Evolutionary conservation across 2,797 vertebrate genomes (phyloP).

Genomic region (Otolemur crassicaudatus): DNA sequence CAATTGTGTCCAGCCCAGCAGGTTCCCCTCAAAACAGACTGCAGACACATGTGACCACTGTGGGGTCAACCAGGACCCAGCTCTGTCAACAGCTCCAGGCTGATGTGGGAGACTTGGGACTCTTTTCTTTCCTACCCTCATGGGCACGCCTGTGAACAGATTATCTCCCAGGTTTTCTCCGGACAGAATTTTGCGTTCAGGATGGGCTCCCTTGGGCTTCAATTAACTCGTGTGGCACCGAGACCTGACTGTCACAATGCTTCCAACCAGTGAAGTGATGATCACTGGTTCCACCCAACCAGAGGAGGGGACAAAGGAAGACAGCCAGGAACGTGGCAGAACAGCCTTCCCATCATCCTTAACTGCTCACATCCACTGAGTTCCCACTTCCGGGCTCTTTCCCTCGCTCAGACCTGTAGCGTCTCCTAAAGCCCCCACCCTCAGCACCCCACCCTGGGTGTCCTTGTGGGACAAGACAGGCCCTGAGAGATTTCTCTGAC

Average conservation of each 20-base stretch:
- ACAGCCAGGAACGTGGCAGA: neutral
- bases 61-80: neutral
- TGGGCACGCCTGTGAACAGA: neutral
- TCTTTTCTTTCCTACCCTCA: neutral
- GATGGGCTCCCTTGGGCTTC: conserved; percentile 6
- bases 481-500: neutral
- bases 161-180: neutral
- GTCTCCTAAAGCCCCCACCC: neutral
- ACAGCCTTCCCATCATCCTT: neutral
- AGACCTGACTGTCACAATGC: conserved; percentile 54
- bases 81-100: neutral
- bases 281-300: conserved; percentile 59
- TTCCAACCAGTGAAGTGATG: conserved; percentile 55
- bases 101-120: neutral
- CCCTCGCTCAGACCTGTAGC: neutral
- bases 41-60: neutral
- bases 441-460: neutral
- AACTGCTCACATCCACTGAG: rapidly evolving
- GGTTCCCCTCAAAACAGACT: neutral
- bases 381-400: neutral
- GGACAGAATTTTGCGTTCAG: conserved; percentile 67
- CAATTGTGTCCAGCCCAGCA: neutral
- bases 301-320: conserved; percentile 29
- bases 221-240: neutral
- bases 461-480: neutral